Base-by-base conservation (phyloP, 2,888 invertebrate genomes). In the Andrena chrysosceles region DNA sequence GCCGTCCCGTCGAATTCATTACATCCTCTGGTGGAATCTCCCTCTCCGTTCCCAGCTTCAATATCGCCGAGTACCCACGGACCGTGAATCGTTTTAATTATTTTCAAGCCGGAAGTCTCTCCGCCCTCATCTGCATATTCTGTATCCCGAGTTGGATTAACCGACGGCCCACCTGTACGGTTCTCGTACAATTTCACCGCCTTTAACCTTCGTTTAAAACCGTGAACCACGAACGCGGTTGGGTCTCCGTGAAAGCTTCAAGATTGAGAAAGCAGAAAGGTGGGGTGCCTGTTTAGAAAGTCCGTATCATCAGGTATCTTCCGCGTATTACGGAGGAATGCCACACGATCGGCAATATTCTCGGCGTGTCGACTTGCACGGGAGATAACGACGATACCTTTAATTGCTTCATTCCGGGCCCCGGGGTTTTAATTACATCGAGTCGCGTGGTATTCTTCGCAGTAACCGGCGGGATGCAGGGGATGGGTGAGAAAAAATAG, bases 101-200 rank as follows among this genome's bases (percentile, higher is more conserved):
- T 67, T 77, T 73, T 48, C 75, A 54, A 42, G 54, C 63, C 48
- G 68, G 16, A 78, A 75, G 20, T 48, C 62, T 16, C 31, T 59
- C 77, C 42, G 52, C 52, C 59, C 42, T 54, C 67, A 78, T 78
- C 68, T 78, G 75, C 75, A 78, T 78, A 77, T 77, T 77, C 66
- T 29, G 42, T 31, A 49, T 66, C n/a, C 66, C 52, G 10, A 33
- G 66, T 42, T n/a, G 78, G 67, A 74, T 74, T 77, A 78, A 75
- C 75, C 56, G 10, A 16, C 42, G 16, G 29, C 5, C 52, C 16
- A 23, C 33, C 72, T 26, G 6, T 26, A 49, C 72, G 42, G 33
- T 3, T 6, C 75, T 68, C 31, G 54, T 62, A 8, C 75, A 68
- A 75, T 68, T 68, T 68, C 67, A 26, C 75, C 52, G 68, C 20